Base-by-base conservation (phyloP, 2,888 invertebrate genomes). In the Spatulosminthurus flaviceps region DNA sequence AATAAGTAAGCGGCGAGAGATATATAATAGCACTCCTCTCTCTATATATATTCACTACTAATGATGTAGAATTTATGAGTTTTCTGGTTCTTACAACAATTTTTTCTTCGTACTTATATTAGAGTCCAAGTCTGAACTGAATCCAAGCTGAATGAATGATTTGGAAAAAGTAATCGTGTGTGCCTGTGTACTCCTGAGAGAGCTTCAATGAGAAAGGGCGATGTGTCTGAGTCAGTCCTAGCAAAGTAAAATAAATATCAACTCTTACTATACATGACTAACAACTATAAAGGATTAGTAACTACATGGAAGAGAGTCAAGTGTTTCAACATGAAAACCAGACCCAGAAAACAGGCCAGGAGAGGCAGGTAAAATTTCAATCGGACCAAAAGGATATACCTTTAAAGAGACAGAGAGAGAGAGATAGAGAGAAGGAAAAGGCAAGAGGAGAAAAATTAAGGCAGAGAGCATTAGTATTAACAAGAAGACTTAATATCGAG, bases 401-500 rank as follows among this genome's bases (percentile, higher is more conserved):
- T 51, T 9, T 19, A 51, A 24, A 67, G 67, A 28, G 67, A 16
- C 19, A 51, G 19, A 13, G 21, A 19, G 51, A 73, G 28, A 41
- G 42, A 76, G 66, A 24, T n/a, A 43, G n/a, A 43, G 51, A 51
- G 51, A 72, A 26, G 21, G 43, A 16, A 43, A 42, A 11, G 29
- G 41, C 21, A 22, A 41, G 16, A 41, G 70, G 19, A n/a, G n/a
- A 41, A 71, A 71, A 41, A 51, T 51, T 29, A 51, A 71, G 24
- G 41, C 67, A 28, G 29, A 67, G n/a, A 67, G 29, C 13, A 67
- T 41, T 70, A 70, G 41, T 51, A 51, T 51, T 51, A 51, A 51
- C 51, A 51, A 51, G 19, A 51, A 16, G 51, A 51, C 51, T 51
- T 51, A 51, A 51, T 51, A 51, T 22, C 42, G 22, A 43, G 71